These are phyloP conservation scores for Steinernema carpocapsae DNA, from an alignment of 2,888 invertebrate species.

Conservation along the genomic window DNA sequence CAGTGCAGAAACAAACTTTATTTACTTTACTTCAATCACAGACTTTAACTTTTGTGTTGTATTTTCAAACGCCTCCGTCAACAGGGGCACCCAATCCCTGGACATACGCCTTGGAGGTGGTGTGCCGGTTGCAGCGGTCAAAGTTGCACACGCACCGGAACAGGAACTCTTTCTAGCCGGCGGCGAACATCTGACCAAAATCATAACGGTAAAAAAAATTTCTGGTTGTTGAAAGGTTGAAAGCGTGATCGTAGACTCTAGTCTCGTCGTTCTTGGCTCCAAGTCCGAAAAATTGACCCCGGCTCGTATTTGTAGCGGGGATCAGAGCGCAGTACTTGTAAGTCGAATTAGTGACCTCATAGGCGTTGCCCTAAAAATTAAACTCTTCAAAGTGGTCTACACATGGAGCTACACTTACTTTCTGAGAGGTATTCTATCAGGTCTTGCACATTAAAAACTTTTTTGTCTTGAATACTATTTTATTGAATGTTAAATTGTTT, in stretches of 20 bases:
- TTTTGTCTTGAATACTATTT: no score
- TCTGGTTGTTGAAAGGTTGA: constrained; percentile 45
- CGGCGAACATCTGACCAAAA: constrained; percentile 60
- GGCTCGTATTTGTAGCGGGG: constrained; percentile 37
- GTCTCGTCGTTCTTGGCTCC: constrained; percentile 47
- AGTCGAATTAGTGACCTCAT: not conserved
- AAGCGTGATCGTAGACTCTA: constrained; percentile 47
- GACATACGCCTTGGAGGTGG: constrained; percentile 42
- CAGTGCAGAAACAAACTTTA: no score
- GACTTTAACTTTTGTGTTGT: no score
- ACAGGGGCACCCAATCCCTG: no score
- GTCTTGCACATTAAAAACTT: no score
- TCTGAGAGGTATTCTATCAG: no score
- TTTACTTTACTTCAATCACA: no score
- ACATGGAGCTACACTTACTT: no score
- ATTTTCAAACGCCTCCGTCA: no score
- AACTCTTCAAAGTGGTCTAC: no score
- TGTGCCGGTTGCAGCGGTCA: constrained; percentile 47
- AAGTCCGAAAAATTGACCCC: constrained; percentile 38
- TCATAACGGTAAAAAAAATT: constrained; percentile 48
- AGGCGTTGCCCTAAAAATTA: not conserved
- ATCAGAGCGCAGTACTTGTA: constrained; percentile 38
- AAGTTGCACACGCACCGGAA: constrained; percentile 62
- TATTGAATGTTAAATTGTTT: no score
- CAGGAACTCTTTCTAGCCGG: constrained; percentile 47